phyloP scores from a whole-genome alignment of 2,888 invertebrate genomes.

The Coenonympha glycerion region DNA sequence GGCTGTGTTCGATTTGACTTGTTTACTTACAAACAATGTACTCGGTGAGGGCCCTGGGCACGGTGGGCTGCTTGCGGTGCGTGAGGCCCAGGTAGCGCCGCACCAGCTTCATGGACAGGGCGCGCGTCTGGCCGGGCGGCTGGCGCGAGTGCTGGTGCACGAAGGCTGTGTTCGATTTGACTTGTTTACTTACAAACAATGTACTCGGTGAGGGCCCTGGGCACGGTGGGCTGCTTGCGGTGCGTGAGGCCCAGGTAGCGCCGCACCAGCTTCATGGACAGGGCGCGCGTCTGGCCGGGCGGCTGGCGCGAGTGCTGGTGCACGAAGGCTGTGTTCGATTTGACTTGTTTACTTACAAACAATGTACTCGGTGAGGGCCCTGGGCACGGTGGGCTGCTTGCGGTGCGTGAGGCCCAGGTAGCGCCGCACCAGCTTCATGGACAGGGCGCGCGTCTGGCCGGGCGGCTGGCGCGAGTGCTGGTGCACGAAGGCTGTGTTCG shows the following conservation, averaged over 20 bases:
- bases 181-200: conserved; percentile 79
- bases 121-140: conserved; percentile 84
- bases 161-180: conserved; percentile 58
- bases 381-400: conserved; percentile 91
- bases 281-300: conserved; percentile 81
- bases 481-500: too few relatives aligned
- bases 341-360: too few relatives aligned
- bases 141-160: conserved; percentile 95
- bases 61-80: conserved; percentile 89
- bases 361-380: conserved; percentile 88
- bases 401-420: conserved; percentile 94
- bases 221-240: conserved; percentile 90
- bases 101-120: conserved; percentile 94
- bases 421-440: conserved; percentile 94
- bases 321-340: conserved; percentile 80
- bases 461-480: too few relatives aligned
- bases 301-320: conserved; percentile 95
- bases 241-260: conserved; percentile 95
- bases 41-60: conserved; percentile 91
- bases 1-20: too few relatives aligned
- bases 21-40: conserved; percentile 52
- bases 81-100: conserved; percentile 95
- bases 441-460: conserved; percentile 82
- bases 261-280: conserved; percentile 95
- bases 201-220: conserved; percentile 89